Conservation (phyloP, 2,113 vertebrate species). For the Laticauda colubrina region DNA sequence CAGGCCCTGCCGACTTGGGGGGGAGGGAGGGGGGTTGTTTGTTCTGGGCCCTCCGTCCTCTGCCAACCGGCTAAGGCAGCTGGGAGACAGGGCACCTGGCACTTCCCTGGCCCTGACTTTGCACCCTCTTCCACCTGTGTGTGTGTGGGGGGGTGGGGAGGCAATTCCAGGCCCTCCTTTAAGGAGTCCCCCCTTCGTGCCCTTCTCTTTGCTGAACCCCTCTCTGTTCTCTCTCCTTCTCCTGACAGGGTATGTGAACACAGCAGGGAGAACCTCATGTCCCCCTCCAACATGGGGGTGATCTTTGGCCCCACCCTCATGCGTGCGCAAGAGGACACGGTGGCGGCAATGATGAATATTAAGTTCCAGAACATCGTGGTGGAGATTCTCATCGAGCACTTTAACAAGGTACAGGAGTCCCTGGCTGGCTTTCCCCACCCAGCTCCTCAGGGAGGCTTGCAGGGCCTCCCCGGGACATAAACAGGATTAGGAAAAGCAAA, state of each 20-base stretch:
- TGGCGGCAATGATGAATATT: constrained; percentile 98
- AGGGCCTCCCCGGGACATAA: neutral
- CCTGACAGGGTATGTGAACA: constrained; percentile 83
- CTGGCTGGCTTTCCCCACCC: accelerated
- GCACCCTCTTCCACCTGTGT: neutral
- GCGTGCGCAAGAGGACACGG: constrained; percentile 92
- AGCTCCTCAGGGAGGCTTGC: too few species aligned
- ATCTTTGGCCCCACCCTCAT: constrained; percentile 95
- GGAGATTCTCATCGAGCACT: constrained; percentile 94
- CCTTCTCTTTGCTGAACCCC: neutral
- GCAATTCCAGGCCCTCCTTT: neutral
- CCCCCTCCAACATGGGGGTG: constrained; percentile 93
- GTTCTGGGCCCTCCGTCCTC: neutral
- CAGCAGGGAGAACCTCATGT: constrained; percentile 91
- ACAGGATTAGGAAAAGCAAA: neutral
- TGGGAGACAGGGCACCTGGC: neutral
- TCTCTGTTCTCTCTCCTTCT: constrained; percentile 8
- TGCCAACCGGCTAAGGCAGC: neutral
- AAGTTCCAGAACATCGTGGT: constrained; percentile 98
- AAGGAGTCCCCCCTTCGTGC: too few species aligned
- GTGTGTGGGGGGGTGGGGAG: neutral
- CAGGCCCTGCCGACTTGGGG: neutral
- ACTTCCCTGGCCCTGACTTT: neutral
- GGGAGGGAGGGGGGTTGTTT: neutral
- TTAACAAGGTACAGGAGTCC: constrained; percentile 78